Conservation (phyloP, 2,797 vertebrate genomes). For the Macroramphosus scolopax region DNA sequence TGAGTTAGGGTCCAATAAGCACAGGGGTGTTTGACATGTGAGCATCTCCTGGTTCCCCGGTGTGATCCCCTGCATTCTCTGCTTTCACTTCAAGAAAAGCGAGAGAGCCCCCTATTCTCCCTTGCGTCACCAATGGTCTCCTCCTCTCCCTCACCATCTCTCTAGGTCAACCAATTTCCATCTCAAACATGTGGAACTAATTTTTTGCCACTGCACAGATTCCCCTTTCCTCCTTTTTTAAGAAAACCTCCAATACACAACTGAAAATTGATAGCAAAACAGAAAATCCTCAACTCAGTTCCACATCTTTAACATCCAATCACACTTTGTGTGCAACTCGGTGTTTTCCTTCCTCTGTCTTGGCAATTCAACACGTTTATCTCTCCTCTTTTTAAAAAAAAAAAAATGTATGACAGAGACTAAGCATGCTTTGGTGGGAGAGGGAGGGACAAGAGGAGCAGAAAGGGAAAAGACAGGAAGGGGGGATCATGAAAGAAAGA, state of each 20-base stretch:
- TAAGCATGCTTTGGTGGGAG: slow-evolving; percentile 74
- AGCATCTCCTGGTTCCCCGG: slow-evolving; percentile 68
- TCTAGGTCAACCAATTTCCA: slow-evolving; percentile 82
- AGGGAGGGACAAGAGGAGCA: slow-evolving; percentile 57
- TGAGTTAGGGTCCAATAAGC: slow-evolving; percentile 44
- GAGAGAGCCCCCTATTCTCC: slow-evolving; percentile 49
- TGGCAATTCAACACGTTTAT: slow-evolving; percentile 59
- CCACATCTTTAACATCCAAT: slow-evolving; percentile 45
- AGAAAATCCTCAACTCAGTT: slow-evolving; percentile 56
- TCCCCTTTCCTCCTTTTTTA: slow-evolving; percentile 38
- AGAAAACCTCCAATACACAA: slow-evolving; percentile 42
- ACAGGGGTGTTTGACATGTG: slow-evolving; percentile 61
- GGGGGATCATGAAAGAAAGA: slow-evolving; percentile 69
- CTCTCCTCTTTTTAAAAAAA: slow-evolving; percentile 56
- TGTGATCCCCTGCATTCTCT: slow-evolving; percentile 65
- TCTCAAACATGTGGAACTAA: slow-evolving; percentile 89
- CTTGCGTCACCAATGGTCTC: slow-evolving; percentile 45
- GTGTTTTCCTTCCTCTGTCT: slow-evolving; percentile 61
- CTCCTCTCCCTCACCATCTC: slow-evolving; percentile 71
- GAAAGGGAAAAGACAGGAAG: slow-evolving; percentile 59
- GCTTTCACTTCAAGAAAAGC: slow-evolving; percentile 57
- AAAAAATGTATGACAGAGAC: slow-evolving; percentile 65
- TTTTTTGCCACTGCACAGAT: slow-evolving; percentile 78
- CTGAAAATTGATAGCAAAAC: slow-evolving; percentile 58
- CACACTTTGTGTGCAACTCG: slow-evolving; percentile 40